Conservation (phyloP, 2,888 invertebrate genomes). For the Dromius quadrimaculatus region DNA sequence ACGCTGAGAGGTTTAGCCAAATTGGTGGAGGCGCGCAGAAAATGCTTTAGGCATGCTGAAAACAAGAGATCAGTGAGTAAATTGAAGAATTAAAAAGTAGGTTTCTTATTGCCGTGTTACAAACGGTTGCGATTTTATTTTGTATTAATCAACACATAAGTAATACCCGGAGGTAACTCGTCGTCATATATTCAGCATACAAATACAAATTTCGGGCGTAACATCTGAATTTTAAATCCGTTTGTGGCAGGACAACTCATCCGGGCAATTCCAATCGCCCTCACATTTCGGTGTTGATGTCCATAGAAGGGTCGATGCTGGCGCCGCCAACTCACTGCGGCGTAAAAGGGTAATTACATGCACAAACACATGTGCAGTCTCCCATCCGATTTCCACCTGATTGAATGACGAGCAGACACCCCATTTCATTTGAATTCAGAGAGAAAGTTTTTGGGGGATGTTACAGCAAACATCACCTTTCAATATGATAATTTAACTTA, state of each 20-base stretch:
- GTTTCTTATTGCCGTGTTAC: too few relatives aligned
- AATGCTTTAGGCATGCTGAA: too few relatives aligned
- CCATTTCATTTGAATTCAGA: slow-evolving; percentile 8
- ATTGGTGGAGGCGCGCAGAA: too few relatives aligned
- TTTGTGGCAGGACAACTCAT: slow-evolving; percentile 12
- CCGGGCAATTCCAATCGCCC: slow-evolving; percentile 28
- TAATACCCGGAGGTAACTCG: too few relatives aligned
- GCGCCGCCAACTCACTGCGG: neutral
- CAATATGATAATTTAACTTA: too few relatives aligned
- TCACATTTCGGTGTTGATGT: slow-evolving; percentile 6
- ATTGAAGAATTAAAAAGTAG: too few relatives aligned
- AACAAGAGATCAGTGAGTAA: too few relatives aligned
- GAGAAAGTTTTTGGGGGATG: too few relatives aligned
- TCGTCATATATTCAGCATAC: neutral
- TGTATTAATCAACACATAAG: too few relatives aligned
- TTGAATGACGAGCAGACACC: slow-evolving; percentile 8
- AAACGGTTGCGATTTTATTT: too few relatives aligned
- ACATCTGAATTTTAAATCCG: slow-evolving; percentile 34
- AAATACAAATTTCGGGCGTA: slow-evolving; percentile 9
- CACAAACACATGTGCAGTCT: slow-evolving; percentile 36
- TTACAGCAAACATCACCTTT: too few relatives aligned
- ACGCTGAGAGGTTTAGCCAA: too few relatives aligned
- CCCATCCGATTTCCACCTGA: slow-evolving; percentile 42
- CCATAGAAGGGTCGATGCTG: slow-evolving; percentile 11
- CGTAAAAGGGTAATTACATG: slow-evolving; percentile 38